Base-by-base conservation (phyloP, 2,113 vertebrate genomes). In the Clarias batrachus region DNA sequence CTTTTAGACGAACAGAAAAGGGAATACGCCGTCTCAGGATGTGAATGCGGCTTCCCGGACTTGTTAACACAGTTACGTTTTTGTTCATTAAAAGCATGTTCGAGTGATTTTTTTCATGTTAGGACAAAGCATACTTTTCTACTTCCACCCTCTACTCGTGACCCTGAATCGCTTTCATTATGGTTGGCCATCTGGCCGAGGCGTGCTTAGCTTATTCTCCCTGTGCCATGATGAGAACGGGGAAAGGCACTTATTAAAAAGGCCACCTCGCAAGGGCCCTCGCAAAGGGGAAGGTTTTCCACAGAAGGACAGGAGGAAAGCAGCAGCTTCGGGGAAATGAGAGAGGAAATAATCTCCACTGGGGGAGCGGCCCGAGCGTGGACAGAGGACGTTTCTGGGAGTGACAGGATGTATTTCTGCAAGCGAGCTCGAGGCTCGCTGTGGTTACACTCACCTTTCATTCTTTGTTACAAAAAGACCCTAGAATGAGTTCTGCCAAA, bases 201-300 rank as follows among this genome's bases (percentile, higher is more conserved):
- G 93, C 92, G 93, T 94, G 93, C 94, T 93, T 94, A 94, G 93
- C 94, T 94, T 94, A 93, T 92, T 93, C 91, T 91, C 90, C 86
- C 92, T 92, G 91, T 94, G 94, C 92, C 92, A 91, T 92, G 93
- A 94, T 93, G 94, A 81, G 94, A 94, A 94, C 93, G 94, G 94
- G 93, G 93, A 94, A 94, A 95, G 94, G 94, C 94, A 94, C 93
- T 93, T 95, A 93, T 95, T 95, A 94, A 93, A 95, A 95, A 95
- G 94, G 95, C 95, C 94, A 94, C 91, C 92, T 93, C 94, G 91
- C 94, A 93, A 93, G 94, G 93, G 94, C 94, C 95, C 93, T 93
- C 93, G 93, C 94, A 94, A 93, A 92, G 78, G 92, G 93, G 93
- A 93, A 93, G 60, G 54, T 93, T 79, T 80, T 89, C 71, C 77